Evolutionary conservation across 2,888 invertebrate genomes (phyloP), one percentile per base, ranked within the genome.

Genomic region (Ceraclea dissimilis): DNA sequence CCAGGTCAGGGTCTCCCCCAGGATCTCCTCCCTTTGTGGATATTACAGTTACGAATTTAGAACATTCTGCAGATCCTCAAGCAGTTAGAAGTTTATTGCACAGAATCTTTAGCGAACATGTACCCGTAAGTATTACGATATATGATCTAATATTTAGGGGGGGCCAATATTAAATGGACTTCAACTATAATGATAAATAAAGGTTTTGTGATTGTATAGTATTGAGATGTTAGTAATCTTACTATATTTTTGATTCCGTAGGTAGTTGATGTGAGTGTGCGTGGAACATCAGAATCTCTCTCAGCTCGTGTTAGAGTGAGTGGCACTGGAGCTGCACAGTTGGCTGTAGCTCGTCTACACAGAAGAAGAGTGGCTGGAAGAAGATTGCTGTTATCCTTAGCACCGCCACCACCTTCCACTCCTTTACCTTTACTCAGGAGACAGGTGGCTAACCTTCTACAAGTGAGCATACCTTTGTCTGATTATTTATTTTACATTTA

Each of bases 341-440:
- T 82, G 19, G 86, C 87, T 31, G 90, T 93, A 62, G 89, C 91
- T 0, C 86, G 90, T 66, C 77, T 93, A 49, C 93, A 93, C 70
- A 83, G 90, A 56, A 84, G 86, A 57, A 88, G 90, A 67, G 78
- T 93, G 56, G 93, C 89, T 6, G 85, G 85, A 63, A 88, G 90
- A 65, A 76, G 91, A 51, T 87, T 93, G 57, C 80, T 87, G 62
- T 87, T 93, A 63, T 83, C 88, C 1, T 79, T 88, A 59, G 83
- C 78, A 34, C 79, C 80, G 62, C 81, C 79, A 4, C 79, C 79
- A 6, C 79, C 83, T 0, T 79, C 84, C 0, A 83, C 85, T 64
- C 83, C 82, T 2, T 80, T 74, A 68, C 76, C 84, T 56, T 77
- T 85, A 1, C 73, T 85, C 5, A 73, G 84, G 60, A 81, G 84